Conservation (phyloP, 2,797 vertebrate genomes). For the Apogon hyalosoma region DNA sequence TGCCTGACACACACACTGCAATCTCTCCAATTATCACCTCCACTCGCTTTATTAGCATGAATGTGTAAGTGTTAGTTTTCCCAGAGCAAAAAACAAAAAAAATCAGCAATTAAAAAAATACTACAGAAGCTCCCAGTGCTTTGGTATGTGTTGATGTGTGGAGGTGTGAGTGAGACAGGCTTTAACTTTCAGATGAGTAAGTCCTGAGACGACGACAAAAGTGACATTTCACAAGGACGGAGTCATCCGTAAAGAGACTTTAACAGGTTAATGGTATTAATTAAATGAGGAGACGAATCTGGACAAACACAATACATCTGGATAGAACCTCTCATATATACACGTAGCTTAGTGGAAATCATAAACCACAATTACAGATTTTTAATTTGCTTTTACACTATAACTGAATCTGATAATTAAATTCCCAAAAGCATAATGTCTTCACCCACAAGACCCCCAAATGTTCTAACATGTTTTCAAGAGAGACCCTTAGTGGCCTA, state of each 20-base stretch:
- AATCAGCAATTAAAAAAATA: neutral
- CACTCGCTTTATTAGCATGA: neutral
- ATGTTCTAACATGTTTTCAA: too few species aligned
- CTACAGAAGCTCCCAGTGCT: neutral
- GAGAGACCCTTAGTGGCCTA: too few species aligned
- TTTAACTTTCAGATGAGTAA: neutral
- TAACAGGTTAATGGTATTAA: neutral
- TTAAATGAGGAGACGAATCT: too few species aligned
- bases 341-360: too few species aligned
- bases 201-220: neutral
- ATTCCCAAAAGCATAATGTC: too few species aligned
- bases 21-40: conserved; percentile 55
- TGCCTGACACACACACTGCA: neutral
- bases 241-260: neutral
- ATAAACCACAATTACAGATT: too few species aligned
- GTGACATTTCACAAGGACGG: neutral
- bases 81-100: conserved; percentile 11
- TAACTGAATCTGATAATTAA: too few species aligned
- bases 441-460: too few species aligned
- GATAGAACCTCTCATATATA: too few species aligned
- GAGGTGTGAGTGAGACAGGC: neutral
- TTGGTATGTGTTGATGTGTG: neutral
- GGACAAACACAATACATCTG: too few species aligned
- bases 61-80: conserved; percentile 14
- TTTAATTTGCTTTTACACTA: too few species aligned